Base-by-base conservation (phyloP, 2,888 invertebrate genomes). In the Digitonthophagus gazella region DNA sequence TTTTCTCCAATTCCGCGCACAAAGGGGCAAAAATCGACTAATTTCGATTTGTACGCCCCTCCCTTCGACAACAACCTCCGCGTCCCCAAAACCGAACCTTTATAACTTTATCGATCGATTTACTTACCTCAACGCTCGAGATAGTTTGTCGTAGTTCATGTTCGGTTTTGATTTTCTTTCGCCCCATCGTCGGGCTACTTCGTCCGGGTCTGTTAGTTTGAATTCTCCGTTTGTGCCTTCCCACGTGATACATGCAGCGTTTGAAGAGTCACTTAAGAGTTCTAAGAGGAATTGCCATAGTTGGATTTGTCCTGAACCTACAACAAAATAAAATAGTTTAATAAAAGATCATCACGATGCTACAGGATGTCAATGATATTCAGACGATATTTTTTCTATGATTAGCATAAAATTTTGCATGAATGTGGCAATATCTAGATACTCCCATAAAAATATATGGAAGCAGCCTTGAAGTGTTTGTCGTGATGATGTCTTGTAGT, bases 141-240 rank as follows among this genome's bases (percentile, higher is more conserved):
- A 97, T 78, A 98, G 90, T 85, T 98, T 98, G 86, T 99, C 98
- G 85, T 98, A 98, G 86, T 99, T 99, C 98, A 99, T 99, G 85
- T 99, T 99, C 58, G 98, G 98, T 85, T 98, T 98, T 75, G 96
- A 97, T 84, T 99, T 99, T 74, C 98, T 87, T 83, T 98, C 98
- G 69, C 99, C 99, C 99, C 99, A 99, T 78, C 98, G 89, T 74
- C 97, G 89, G 14, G 98, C 98, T 71, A 97, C 97, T 82, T 98
- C 98, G 82, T 98, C 98, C 0, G 98, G 98, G 85, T 98, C 98
- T 16, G 97, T 96, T 78, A 98, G 88, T 86, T 98, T 98, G 87
- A 98, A 98, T 85, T 98, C 98, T 18, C 98, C 98, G 82, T 97
- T 97, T 75, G 96, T 97, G 28, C 97, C 97, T 84, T 98, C 98